phyloP scores from a whole-genome alignment of 2,797 vertebrate species.

The Chrysocyon brachyurus region DNA sequence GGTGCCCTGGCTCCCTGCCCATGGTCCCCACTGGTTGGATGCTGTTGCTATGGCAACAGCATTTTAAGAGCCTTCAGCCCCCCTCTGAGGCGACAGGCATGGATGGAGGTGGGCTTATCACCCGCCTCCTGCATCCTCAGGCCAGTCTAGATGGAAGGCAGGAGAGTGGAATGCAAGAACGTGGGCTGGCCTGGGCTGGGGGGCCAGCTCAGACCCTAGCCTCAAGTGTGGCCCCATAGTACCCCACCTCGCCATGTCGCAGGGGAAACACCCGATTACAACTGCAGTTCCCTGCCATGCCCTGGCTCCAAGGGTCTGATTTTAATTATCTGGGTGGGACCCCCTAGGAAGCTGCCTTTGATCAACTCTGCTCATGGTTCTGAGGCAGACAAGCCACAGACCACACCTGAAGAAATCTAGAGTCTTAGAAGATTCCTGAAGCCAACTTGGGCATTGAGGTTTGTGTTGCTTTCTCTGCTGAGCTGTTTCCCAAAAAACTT shows the following conservation, averaged over 20 bases:
- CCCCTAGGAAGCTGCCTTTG: background rate
- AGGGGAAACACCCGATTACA: background rate
- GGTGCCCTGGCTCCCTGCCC: conserved; percentile 71
- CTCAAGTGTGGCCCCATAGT: background rate
- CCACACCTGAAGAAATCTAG: background rate
- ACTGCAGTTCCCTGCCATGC: background rate
- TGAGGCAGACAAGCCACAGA: background rate
- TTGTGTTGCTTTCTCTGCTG: background rate
- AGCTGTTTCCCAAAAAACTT: background rate
- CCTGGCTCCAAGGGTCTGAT: background rate
- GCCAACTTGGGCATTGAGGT: background rate
- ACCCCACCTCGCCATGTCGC: background rate
- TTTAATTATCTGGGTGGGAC: background rate
- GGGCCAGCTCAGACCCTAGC: background rate
- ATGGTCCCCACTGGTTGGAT: conserved; percentile 75
- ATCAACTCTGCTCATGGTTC: background rate
- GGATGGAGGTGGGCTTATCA: conserved; percentile 67
- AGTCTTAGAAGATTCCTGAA: background rate
- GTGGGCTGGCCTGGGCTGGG: background rate
- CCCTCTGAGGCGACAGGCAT: conserved; percentile 51
- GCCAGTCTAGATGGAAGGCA: background rate
- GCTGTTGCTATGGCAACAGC: conserved; percentile 83
- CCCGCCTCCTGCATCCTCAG: background rate
- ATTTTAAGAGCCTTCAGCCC: conserved; percentile 17
- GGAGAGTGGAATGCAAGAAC: background rate